Base-by-base conservation (phyloP, 1,140 invertebrate genomes). In the Drosophila teissieri region DNA sequence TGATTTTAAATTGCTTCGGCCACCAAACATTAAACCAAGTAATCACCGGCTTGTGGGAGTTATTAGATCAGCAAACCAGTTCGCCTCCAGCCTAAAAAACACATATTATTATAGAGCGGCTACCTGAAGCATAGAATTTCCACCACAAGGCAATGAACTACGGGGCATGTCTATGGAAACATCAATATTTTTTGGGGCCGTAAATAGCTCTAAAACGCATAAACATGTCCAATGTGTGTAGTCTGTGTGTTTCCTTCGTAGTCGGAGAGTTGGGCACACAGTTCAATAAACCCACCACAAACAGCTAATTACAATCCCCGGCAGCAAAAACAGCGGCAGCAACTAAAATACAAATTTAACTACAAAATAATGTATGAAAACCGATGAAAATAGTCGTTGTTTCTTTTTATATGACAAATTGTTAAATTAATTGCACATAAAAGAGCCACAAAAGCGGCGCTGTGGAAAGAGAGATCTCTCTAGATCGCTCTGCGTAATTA, bases 281-380 rank as follows among this genome's bases (percentile, higher is more conserved):
- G 82, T 85, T 86, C 82, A 85, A 85, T 86, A 81, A 81, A 85
- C 82, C 67, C 69, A 74, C 61, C 77, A 34, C 51, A 64, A 37
- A 24, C 24, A 55, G 37, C 46, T 63, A 55, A 75, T 54, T 62
- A 73, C 72, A 46, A 73, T 22, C 44, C 45, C 63, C 31, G 22
- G 61, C 51, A 45, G 31, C 5, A 44, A 34, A 42, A 22, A 42
- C 15, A 24, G 37, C 60, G 51, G 51, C 67, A 56, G 51, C 42
- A 17, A 74, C 57, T 48, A 57, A 61, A 82, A 73, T 77, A 54
- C 55, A 81, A 77, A 65, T 62, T 37, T 64, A 75, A 84, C 63
- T 64, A 54, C 44, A 73, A 83, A 57, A 70, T 70, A 49, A 57
- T 70, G 48, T 70, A 42, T 15, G 27, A 31, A 42, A 52, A 31